Evolutionary conservation across 2,888 invertebrate genomes (phyloP), one percentile per base, ranked within the genome.

Genomic region (Mythimna lalbum): DNA sequence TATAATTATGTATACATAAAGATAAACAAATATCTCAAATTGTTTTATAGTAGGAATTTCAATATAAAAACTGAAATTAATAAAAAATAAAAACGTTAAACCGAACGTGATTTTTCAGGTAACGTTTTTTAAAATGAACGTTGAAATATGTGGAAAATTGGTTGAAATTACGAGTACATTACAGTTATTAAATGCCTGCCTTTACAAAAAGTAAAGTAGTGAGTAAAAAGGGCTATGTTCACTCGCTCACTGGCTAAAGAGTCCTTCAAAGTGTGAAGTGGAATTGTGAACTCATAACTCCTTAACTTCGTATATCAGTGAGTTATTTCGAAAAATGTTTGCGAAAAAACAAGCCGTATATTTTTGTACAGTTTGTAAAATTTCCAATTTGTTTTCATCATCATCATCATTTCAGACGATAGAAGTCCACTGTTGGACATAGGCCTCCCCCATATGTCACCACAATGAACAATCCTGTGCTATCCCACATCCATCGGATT

Each of bases 221-320:
- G n/a, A n/a, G n/a, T n/a, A n/a, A n/a, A n/a, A n/a, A n/a, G n/a
- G n/a, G n/a, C n/a, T n/a, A n/a, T n/a, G n/a, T 53, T 53, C 33
- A 36, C n/a, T 50, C 27, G 23, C 64, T 71, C 21, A 63, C 27
- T 76, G 17, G 23, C 21, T 27, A 12, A 4, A 55, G 63, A 64
- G 60, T n/a, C 7, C 43, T 75, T 33, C 17, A 47, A 56, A 14
- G 36, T 71, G 43, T 43, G 63, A 77, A 69, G 53, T 53, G 23
- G 23, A 14, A 23, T 17, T 19, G 52, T 19, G 14, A 50, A 52
- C n/a, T 43, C 31, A 43, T 17, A 52, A 23, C 39, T 17, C n/a
- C 52, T 72, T n/a, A n/a, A 33, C 31, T 14, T 50, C 27, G 4
- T 14, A 50, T 57, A 71, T 23, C 21, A 31, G 49, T 21, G 31